A percentile compares a stretch with the other conserved stretches of the same genome.
Evolutionary conservation across 2,797 vertebrate species (phyloP).

Genomic region (Anabas testudineus): DNA sequence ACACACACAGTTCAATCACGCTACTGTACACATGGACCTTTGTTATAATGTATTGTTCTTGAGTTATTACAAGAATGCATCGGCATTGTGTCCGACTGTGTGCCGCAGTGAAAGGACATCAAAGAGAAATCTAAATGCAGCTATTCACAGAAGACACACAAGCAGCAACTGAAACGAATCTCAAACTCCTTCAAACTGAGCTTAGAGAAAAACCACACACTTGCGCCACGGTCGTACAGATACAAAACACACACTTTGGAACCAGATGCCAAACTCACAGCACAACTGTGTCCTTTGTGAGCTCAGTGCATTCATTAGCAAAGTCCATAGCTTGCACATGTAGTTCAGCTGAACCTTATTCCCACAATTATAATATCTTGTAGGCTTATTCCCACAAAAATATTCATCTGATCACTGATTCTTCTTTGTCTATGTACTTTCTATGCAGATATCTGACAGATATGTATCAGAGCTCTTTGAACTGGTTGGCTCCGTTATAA

Average conservation of each 20-base stretch:
- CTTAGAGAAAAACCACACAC: slow-evolving; percentile 13
- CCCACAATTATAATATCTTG: slow-evolving; percentile 39
- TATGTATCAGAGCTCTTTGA: slow-evolving; percentile 62
- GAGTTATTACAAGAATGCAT: background rate
- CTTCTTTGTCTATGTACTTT: slow-evolving; percentile 51
- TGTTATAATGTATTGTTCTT: background rate
- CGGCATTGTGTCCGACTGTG: background rate
- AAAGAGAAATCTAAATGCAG: slow-evolving; percentile 19
- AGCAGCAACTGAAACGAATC: background rate
- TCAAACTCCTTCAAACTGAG: slow-evolving; percentile 25
- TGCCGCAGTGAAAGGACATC: background rate
- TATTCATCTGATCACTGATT: slow-evolving; percentile 50
- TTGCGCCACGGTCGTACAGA: slow-evolving; percentile 15
- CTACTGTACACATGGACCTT: background rate
- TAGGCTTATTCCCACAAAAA: slow-evolving; percentile 62
- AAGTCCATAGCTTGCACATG: slow-evolving; percentile 52
- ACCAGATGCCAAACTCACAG: slow-evolving; percentile 25
- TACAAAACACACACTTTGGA: slow-evolving; percentile 42
- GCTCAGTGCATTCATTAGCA: slow-evolving; percentile 33
- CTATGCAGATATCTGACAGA: slow-evolving; percentile 60
- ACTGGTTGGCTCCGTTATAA: slow-evolving; percentile 59
- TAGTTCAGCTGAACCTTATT: slow-evolving; percentile 49
- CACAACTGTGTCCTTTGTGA: slow-evolving; percentile 23
- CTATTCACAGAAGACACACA: background rate
- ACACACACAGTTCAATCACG: background rate